Conservation (phyloP, 2,113 vertebrate species). For the Passer montanus region DNA sequence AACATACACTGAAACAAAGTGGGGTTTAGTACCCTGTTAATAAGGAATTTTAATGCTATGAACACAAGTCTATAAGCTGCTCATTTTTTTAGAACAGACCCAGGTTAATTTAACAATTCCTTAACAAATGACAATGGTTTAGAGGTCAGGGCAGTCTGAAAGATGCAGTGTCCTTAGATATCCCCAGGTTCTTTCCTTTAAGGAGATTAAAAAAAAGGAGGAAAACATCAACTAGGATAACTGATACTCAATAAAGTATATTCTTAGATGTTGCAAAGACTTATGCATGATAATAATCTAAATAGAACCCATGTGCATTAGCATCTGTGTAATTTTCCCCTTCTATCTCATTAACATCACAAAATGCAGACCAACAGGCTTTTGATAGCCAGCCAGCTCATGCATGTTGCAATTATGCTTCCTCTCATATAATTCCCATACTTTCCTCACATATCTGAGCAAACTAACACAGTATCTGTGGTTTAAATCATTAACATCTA, state of each 20-base stretch:
- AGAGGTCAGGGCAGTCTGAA: neutral
- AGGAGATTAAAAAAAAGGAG: neutral
- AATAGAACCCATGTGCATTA: neutral
- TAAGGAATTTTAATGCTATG: neutral
- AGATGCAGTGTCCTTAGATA: neutral
- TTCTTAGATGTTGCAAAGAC: neutral
- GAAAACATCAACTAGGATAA: neutral
- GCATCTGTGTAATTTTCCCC: neutral
- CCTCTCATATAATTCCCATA: neutral
- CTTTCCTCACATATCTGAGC: neutral
- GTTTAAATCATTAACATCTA: neutral
- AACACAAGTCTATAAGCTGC: neutral
- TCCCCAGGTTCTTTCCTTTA: neutral
- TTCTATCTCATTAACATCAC: constrained; percentile 1
- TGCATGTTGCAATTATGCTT: neutral
- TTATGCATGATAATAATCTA: neutral
- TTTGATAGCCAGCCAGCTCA: neutral
- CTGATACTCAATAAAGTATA: neutral
- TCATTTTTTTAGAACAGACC: neutral
- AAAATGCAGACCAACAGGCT: constrained; percentile 4
- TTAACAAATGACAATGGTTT: neutral
- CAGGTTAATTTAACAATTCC: constrained; percentile 1
- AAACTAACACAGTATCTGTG: neutral
- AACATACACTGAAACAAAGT: neutral
- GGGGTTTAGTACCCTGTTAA: neutral